A percentile compares a stretch with the other conserved stretches of the same genome.
phyloP scores from a whole-genome alignment of 2,113 vertebrate genomes.

The Hemichromis elongatus region DNA sequence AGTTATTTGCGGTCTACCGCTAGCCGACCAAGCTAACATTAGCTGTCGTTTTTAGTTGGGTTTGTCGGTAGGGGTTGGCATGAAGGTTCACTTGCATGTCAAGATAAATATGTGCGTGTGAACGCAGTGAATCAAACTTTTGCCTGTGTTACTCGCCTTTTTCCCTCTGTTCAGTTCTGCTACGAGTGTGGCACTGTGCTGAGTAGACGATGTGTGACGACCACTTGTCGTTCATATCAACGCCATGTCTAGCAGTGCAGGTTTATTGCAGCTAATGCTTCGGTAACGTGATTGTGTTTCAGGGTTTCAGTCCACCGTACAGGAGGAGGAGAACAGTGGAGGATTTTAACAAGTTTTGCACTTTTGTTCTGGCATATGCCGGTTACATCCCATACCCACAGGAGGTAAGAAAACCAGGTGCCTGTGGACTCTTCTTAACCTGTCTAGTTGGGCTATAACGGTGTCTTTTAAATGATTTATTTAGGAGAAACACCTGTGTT shows the following conservation, averaged over 20 bases:
- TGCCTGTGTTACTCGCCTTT: background rate
- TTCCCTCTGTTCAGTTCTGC: background rate
- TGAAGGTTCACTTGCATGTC: background rate
- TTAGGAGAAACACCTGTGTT: background rate
- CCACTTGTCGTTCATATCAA: background rate
- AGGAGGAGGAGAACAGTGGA: slow-evolving; percentile 89
- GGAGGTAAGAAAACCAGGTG: slow-evolving; percentile 77
- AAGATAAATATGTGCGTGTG: background rate
- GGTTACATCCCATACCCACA: slow-evolving; percentile 96
- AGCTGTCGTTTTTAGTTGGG: slow-evolving; percentile 3
- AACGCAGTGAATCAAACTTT: background rate
- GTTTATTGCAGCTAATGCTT: background rate
- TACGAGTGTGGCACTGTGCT: background rate
- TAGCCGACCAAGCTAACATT: slow-evolving; percentile 25
- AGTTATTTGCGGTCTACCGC: slow-evolving; percentile 15
- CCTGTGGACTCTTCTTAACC: background rate
- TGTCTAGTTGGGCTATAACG: background rate
- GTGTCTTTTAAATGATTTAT: background rate
- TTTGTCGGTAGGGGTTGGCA: slow-evolving; percentile 12
- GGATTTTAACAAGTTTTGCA: slow-evolving; percentile 99
- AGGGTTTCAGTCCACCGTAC: slow-evolving; percentile 84
- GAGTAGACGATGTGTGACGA: background rate
- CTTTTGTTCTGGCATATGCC: slow-evolving; percentile 94
- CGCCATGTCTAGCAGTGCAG: slow-evolving; percentile 13
- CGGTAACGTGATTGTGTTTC: background rate